Base-by-base conservation (phyloP, 1,140 invertebrate genomes). In the Cardiocondyla obscurior region DNA sequence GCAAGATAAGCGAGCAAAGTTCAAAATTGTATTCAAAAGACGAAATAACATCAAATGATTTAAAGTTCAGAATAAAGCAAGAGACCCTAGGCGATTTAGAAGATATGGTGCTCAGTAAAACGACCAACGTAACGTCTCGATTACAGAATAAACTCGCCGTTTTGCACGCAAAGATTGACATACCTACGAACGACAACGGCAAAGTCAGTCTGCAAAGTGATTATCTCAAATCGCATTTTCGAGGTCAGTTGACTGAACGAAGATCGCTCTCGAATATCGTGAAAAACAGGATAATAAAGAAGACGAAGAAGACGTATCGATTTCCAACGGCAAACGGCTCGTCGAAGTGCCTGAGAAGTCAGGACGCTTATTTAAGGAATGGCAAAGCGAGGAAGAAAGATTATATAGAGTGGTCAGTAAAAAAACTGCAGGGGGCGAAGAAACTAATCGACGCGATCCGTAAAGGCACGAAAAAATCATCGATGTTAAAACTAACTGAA, bases 321-420 rank as follows among this genome's bases (percentile, higher is more conserved):
- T 39, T 69, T 0, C 7, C 2, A 0, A 1, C 12, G 5, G 36
- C 14, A 0, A 70, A 62, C 0, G 84, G 64, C 58, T 85, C 88
- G 14, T 60, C 87, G 0, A 90, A 89, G 46, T 82, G 81, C 19
- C 82, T 92, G 12, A 89, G 90, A 51, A 92, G 89, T 74, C 90
- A 92, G n/a, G 84, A 90, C 6, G 14, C 77, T 0, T 83, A 73
- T 46, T 76, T 92, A 14, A 85, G 90, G 33, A 92, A 82, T 2
- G 90, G 91, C 2, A 92, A 90, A 60, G 10, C 81, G 2, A 88
- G 85, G 46, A 82, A 77, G 4, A 53, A 55, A 1, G 62, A 77
- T 2, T 25, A 12, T 16, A 0, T 44, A 7, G 12, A 55, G 0
- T 22, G 25, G 8, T 76, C 70, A 2, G 4, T 53, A 28, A 83